A percentile compares a stretch with the other conserved stretches of the same genome.
phyloP scores from a whole-genome alignment of 2,797 vertebrate species.

The Taeniopygia guttata region DNA sequence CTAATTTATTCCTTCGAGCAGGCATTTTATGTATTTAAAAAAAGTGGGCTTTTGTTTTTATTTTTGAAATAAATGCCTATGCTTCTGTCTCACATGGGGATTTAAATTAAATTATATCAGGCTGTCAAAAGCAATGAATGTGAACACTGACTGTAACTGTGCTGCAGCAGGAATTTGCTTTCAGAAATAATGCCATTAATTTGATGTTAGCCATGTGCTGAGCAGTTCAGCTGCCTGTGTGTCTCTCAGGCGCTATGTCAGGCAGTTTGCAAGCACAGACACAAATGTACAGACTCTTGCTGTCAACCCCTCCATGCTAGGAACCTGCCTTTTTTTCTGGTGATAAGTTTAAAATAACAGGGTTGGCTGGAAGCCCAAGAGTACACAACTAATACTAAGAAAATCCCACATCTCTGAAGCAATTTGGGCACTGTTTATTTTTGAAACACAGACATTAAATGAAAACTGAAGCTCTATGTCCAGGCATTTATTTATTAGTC shows the following conservation, averaged over 20 bases:
- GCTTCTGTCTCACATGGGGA: not conserved
- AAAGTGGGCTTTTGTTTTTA: not conserved
- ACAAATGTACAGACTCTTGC: not conserved
- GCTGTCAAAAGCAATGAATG: constrained; percentile 43
- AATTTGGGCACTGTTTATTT: not conserved
- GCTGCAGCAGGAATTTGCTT: constrained; percentile 15
- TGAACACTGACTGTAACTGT: not conserved
- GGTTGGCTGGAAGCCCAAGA: not conserved
- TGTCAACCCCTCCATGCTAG: not conserved
- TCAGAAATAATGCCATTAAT: constrained; percentile 23
- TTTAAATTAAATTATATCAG: constrained; percentile 45
- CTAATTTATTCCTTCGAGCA: not conserved
- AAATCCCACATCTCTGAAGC: not conserved
- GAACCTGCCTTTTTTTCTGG: not conserved
- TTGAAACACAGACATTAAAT: not conserved
- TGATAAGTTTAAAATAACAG: not conserved
- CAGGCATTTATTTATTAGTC: not conserved
- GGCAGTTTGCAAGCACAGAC: not conserved
- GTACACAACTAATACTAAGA: not conserved
- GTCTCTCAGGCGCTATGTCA: not conserved
- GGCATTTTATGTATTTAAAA: not conserved
- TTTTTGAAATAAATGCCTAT: not conserved
- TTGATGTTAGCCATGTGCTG: not conserved
- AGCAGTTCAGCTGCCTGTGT: not conserved
- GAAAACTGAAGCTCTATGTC: not conserved